Evolutionary conservation across 2,113 vertebrate genomes (phyloP), one percentile per base, ranked within the genome.

Genomic region (Oostethus manadensis): DNA sequence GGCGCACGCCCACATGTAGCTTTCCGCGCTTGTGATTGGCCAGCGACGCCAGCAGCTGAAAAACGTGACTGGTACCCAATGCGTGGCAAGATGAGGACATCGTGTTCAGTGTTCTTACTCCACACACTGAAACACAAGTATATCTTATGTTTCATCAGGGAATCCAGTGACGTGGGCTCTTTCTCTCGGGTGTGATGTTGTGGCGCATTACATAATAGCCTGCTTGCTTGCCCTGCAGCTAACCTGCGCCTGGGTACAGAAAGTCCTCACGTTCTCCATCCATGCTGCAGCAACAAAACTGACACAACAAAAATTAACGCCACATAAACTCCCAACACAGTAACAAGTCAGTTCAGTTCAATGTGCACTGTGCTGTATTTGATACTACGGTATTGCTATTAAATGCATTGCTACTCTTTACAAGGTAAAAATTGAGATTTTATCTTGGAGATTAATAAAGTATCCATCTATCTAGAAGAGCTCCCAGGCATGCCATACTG

Each of bases 31-130:
- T 56, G 40, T 67, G 60, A 90, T 90, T 90, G 88, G 88, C 8
- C 60, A 23, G 38, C 2, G 1, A 5, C 18, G 57, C 56, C 73
- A 76, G 61, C 70, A 67, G 76, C 76, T 59, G 23, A 53, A 80
- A 90, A 87, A 89, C 88, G 88, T 91, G 90, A 90, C 85, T 5
- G 4, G 13, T 5, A 56, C 57, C 11, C 23, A 75, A 70, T 66
- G 78, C 74, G 77, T 66, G 74, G 69, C 71, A 62, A 29, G 45
- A 40, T 26, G 10, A 80, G 83, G 58, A 84, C 85, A 79, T 60
- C 48, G 75, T 77, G 87, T 85, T 66, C 38, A 40, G 57, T 51
- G 62, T 57, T n/a, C 56, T 1, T 60, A 57, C 60, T 46, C 47
- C 11, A 38, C 62, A 21, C 54, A 53, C 63, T 29, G 60, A 14